Evolutionary conservation across 2,888 invertebrate species (phyloP), one percentile per base, ranked within the genome.

Genomic region (Scrobipalpa atriplicella): DNA sequence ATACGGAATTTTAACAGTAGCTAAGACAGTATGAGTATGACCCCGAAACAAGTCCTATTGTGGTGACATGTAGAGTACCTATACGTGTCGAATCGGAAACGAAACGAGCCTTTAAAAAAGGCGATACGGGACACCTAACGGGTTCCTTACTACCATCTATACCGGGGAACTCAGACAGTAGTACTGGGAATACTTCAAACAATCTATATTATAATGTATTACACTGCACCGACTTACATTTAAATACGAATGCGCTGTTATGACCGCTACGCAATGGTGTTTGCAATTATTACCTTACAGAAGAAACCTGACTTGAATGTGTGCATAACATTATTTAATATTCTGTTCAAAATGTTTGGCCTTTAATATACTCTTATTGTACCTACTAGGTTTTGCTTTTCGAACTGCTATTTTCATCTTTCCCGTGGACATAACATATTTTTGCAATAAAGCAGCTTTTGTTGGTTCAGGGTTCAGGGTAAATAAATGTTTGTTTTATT

Each of bases 1-100:
- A n/a, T n/a, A n/a, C n/a, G n/a, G n/a, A n/a, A n/a, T 89, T 89
- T 58, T 78, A 82, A 75, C 73, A 62, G 78, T 78, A 83, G 74
- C 72, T 83, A 78, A 81, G 78, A 76, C 76, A 72, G 78, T 82
- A 84, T 83, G 84, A 84, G 85, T 85, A 84, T 78, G 82, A 76
- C 82, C 81, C 75, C 78, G 78, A 76, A 68, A 64, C 56, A 11
- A n/a, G 65, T 58, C 68, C 68, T 41, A 67, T 69, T 69, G 68
- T 67, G 67, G 83, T 39, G 36, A 29, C 65, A 67, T 66, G 62
- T 69, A 62, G 66, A 67, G 61, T 87, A 87, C 89, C 91, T 90
- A 87, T 86, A 87, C 89, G 91, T 90, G 87, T 86, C 92, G 88
- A 92, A 92, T 92, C 85, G 81, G 86, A 85, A 86, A 85, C 85